Evolutionary conservation across 2,113 vertebrate genomes (phyloP).

Genomic region (Platanista minor): DNA sequence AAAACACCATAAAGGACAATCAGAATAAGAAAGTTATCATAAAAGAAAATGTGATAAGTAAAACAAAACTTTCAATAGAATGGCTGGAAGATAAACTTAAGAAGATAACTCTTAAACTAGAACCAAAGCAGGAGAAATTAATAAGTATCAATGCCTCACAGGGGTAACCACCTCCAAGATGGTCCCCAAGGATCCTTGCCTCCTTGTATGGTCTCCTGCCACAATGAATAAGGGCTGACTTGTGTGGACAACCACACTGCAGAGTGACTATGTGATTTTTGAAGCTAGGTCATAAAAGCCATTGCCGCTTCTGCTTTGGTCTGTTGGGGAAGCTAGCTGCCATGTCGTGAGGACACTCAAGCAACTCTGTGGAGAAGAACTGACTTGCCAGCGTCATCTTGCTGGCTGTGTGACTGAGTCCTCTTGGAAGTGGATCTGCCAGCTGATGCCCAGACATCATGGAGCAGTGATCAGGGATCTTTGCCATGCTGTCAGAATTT

Average conservation of each 20-base stretch:
- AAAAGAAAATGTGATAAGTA: not conserved
- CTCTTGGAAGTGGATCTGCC: not conserved
- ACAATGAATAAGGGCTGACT: fast-evolving
- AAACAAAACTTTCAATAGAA: not conserved
- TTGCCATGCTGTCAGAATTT: not conserved
- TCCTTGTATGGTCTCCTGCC: not conserved
- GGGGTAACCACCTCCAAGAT: not conserved
- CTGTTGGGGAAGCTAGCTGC: not conserved
- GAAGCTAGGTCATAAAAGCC: not conserved
- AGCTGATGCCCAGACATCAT: fast-evolving
- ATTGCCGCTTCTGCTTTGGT: not conserved
- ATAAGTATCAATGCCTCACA: not conserved
- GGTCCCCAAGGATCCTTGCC: not conserved
- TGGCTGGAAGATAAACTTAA: not conserved
- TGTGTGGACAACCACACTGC: not conserved
- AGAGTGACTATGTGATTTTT: not conserved
- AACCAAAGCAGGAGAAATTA: not conserved
- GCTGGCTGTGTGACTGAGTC: not conserved
- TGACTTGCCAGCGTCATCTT: not conserved
- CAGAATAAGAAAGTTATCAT: not conserved
- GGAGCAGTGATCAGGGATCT: not conserved
- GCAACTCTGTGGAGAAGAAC: not conserved
- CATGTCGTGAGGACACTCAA: not conserved
- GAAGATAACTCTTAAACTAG: not conserved
- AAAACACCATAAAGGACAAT: not conserved